phyloP scores from a whole-genome alignment of 2,797 vertebrate genomes.

The Arrhamphus sclerolepis region DNA sequence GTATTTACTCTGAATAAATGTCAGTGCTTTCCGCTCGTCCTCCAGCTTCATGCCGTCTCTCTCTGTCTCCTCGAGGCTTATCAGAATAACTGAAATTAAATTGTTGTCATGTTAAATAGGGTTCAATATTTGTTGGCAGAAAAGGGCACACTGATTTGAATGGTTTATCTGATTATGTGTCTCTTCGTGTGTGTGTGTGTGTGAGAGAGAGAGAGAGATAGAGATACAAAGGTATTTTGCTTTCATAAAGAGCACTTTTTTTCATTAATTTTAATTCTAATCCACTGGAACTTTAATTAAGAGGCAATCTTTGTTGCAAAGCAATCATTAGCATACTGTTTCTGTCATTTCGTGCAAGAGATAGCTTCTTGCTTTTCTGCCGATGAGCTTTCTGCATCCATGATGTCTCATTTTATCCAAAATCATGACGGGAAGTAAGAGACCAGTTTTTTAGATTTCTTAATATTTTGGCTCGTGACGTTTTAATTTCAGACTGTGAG shows the following conservation, averaged over 20 bases:
- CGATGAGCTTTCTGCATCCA: slow-evolving; percentile 26
- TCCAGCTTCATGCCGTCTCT: slow-evolving; percentile 26
- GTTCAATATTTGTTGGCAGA: slow-evolving; percentile 35
- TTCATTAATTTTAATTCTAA: slow-evolving; percentile 9
- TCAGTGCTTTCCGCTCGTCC: slow-evolving; percentile 33
- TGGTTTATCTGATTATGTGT: slow-evolving; percentile 41
- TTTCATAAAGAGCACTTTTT: slow-evolving; percentile 21
- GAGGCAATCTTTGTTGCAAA: slow-evolving; percentile 26
- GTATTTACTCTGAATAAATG: slow-evolving; percentile 56
- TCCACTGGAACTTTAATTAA: slow-evolving; percentile 37
- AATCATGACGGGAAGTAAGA: slow-evolving; percentile 14
- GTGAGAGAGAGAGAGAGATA: not conserved
- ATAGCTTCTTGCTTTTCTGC: slow-evolving; percentile 20
- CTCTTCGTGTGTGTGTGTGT: not conserved
- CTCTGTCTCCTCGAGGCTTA: slow-evolving; percentile 45
- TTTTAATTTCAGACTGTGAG: not conserved
- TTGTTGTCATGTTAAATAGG: slow-evolving; percentile 61
- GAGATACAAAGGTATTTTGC: slow-evolving; percentile 2
- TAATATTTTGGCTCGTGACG: not conserved
- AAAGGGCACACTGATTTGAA: slow-evolving; percentile 23
- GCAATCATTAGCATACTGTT: slow-evolving; percentile 29
- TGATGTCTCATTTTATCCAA: slow-evolving; percentile 22
- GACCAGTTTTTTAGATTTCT: not conserved
- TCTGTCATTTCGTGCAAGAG: slow-evolving; percentile 22
- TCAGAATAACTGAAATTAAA: slow-evolving; percentile 61